Percentiles rank a stretch among this genome's conserved stretches.
Evolutionary conservation across 2,113 vertebrate genomes (phyloP).

Genomic region (Corythornis cristatus): DNA sequence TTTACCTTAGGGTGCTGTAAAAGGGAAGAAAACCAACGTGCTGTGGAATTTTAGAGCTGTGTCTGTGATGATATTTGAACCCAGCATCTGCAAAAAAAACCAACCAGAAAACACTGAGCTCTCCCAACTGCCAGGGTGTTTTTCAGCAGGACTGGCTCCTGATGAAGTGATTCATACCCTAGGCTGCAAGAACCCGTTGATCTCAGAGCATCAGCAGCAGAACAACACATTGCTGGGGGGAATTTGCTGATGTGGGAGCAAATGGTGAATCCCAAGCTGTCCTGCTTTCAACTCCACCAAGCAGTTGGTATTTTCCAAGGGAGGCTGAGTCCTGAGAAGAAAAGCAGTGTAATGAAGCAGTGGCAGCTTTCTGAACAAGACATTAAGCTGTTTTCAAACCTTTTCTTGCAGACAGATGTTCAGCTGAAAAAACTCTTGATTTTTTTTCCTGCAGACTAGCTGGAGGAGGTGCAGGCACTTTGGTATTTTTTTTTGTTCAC

Average conservation of each 20-base stretch:
- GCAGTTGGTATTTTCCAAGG: slow-evolving; percentile 1
- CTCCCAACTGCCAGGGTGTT: background rate
- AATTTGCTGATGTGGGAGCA: slow-evolving; percentile 43
- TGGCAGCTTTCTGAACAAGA: background rate
- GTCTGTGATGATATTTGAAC: background rate
- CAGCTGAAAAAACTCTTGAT: slow-evolving; percentile 32
- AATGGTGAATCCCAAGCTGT: background rate
- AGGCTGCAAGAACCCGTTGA: slow-evolving; percentile 42
- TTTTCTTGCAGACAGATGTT: slow-evolving; percentile 15
- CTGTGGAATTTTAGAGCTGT: background rate
- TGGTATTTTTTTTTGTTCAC: slow-evolving; percentile 1
- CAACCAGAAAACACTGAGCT: background rate
- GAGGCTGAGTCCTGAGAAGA: slow-evolving; percentile 21
- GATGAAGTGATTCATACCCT: slow-evolving; percentile 35
- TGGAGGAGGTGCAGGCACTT: background rate
- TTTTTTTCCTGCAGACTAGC: slow-evolving; percentile 7
- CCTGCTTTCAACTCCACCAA: background rate
- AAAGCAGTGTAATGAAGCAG: background rate
- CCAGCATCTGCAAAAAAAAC: background rate
- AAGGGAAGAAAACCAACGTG: background rate
- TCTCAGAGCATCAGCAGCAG: background rate
- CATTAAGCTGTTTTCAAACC: background rate
- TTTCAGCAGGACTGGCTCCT: background rate
- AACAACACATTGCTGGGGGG: slow-evolving; percentile 32
- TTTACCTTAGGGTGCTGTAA: background rate